Conservation (phyloP, 2,888 invertebrate species). For the Euphydryas editha region DNA sequence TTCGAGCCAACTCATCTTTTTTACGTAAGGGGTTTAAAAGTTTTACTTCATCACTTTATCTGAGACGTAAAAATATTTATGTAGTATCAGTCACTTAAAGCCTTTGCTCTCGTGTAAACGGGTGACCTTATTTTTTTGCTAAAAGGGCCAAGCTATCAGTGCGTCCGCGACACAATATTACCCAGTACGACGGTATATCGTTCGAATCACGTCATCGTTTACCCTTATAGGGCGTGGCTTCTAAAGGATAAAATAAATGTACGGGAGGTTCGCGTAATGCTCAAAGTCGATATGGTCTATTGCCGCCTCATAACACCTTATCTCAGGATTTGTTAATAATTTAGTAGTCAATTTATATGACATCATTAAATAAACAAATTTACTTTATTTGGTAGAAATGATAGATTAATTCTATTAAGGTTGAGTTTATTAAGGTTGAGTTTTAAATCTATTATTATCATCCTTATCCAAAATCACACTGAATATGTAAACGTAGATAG, state of each 20-base stretch:
- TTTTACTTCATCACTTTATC: slow-evolving; percentile 60
- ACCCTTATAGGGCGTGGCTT: slow-evolving; percentile 65
- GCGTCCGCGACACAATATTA: slow-evolving; percentile 76
- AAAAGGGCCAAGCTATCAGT: slow-evolving; percentile 76
- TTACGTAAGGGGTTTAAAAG: too few relatives aligned
- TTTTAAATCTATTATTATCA: background rate
- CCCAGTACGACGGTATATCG: slow-evolving; percentile 75
- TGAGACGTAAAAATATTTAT: slow-evolving; percentile 78
- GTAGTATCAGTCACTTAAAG: slow-evolving; percentile 81
- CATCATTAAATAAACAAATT: background rate
- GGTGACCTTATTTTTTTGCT: slow-evolving; percentile 80
- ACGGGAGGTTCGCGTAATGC: slow-evolving; percentile 59
- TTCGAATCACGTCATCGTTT: slow-evolving; percentile 77
- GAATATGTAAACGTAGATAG: slow-evolving; percentile 23
- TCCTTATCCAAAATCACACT: background rate
- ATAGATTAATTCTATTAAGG: background rate
- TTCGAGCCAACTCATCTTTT: too few relatives aligned
- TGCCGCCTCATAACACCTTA: slow-evolving; percentile 38
- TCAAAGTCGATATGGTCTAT: slow-evolving; percentile 53
- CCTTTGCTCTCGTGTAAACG: slow-evolving; percentile 78
- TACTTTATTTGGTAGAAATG: background rate
- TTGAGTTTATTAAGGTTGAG: background rate
- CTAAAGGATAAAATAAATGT: slow-evolving; percentile 64
- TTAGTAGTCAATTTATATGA: background rate
- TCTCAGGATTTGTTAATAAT: slow-evolving; percentile 27